Conservation (phyloP, 2,113 vertebrate species). For the Bos javanicus region DNA sequence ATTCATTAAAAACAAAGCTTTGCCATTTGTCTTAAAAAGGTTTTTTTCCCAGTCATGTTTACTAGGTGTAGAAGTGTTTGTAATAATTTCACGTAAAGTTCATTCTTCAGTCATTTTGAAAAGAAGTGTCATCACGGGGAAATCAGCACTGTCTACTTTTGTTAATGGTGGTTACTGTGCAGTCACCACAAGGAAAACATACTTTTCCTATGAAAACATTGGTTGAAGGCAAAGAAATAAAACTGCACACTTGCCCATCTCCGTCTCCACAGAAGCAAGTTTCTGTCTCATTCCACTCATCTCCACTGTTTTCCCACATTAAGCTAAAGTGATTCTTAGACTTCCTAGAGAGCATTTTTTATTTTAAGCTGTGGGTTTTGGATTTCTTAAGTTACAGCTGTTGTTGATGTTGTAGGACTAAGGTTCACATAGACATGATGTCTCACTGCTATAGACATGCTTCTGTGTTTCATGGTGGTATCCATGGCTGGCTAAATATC, state of each 20-base stretch:
- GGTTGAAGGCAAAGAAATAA: neutral
- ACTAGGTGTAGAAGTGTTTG: neutral
- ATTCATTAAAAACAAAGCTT: slow-evolving; percentile 48
- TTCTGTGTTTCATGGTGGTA: neutral
- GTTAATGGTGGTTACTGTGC: neutral
- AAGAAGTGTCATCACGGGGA: neutral
- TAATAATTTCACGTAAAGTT: neutral
- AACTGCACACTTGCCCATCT: neutral
- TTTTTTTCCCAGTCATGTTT: neutral
- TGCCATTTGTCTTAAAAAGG: slow-evolving; percentile 28
- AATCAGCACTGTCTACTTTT: neutral
- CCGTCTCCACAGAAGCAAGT: neutral
- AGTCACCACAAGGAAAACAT: neutral
- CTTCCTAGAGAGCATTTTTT: neutral
- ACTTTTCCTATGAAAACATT: neutral
- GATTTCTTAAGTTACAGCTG: neutral
- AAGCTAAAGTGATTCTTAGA: neutral
- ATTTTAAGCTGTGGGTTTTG: neutral
- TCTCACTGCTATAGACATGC: neutral
- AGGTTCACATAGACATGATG: neutral
- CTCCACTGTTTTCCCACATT: neutral
- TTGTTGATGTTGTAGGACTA: neutral
- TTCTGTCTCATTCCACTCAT: neutral
- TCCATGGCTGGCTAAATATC: neutral
- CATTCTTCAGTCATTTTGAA: neutral